Conservation (phyloP, 2,113 vertebrate genomes). For the Phrynosoma blainvillii region DNA sequence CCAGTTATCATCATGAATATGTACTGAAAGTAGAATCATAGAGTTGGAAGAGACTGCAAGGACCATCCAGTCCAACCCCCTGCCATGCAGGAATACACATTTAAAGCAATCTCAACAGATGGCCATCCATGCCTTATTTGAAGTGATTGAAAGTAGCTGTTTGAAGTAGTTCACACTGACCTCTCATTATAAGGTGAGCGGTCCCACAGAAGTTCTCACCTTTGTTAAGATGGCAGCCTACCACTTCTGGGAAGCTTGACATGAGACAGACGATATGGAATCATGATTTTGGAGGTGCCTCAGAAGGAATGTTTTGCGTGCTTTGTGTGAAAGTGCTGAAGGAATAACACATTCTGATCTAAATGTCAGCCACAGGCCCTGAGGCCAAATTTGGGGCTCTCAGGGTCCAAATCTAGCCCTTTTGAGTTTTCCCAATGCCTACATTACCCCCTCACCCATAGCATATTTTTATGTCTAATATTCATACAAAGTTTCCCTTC, state of each 20-base stretch:
- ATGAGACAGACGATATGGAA: neutral
- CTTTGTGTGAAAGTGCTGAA: neutral
- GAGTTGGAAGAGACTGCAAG: no score
- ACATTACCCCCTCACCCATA: no score
- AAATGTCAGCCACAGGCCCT: neutral
- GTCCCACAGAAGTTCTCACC: neutral
- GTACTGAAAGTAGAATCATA: neutral
- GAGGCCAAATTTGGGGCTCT: no score
- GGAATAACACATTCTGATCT: neutral
- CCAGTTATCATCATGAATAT: neutral
- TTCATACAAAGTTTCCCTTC: no score
- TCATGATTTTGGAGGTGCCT: neutral
- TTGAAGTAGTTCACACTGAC: neutral
- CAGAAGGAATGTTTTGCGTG: neutral
- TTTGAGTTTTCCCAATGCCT: no score
- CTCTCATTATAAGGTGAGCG: neutral
- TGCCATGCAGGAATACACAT: no score
- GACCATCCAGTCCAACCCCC: no score
- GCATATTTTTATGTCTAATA: no score
- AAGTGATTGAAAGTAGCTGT: neutral
- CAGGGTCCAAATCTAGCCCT: no score
- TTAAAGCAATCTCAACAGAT: no score
- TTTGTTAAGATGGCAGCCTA: neutral
- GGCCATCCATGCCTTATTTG: no score
- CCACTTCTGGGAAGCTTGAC: neutral